A percentile compares a stretch with the other conserved stretches of the same genome.
These are phyloP conservation scores for Chirona hameri DNA, from an alignment of 2,888 invertebrate genomes.

Conservation along the genomic window DNA sequence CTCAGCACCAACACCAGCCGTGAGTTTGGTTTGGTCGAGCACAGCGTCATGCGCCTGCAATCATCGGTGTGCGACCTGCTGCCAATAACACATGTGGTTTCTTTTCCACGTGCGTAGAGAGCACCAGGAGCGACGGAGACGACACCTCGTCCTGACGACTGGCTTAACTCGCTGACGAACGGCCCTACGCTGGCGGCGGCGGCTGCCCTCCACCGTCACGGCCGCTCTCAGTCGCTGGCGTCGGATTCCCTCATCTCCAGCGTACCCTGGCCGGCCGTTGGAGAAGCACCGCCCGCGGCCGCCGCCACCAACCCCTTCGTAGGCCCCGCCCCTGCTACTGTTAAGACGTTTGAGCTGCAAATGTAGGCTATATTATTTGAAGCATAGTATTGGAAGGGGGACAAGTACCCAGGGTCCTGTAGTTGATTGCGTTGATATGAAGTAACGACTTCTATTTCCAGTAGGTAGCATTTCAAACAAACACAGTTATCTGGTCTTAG, in stretches of 20 bases:
- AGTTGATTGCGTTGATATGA: background rate
- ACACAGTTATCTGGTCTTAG: no score
- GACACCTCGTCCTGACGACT: background rate
- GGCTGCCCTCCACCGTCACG: background rate
- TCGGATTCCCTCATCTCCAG: background rate
- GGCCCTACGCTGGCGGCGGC: background rate
- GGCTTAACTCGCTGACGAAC: constrained; percentile 3
- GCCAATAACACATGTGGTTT: no score
- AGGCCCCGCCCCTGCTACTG: background rate
- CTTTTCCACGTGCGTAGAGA: no score
- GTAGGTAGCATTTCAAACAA: no score
- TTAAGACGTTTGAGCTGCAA: background rate
- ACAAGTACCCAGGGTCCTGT: background rate
- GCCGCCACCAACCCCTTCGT: background rate
- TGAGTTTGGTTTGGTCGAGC: no score
- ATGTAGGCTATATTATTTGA: background rate
- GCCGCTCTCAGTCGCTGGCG: background rate
- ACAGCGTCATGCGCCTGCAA: no score
- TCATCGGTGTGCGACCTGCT: no score
- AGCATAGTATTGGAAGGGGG: background rate
- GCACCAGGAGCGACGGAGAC: background rate
- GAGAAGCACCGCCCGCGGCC: background rate
- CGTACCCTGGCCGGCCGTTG: background rate
- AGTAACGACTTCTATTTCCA: background rate
- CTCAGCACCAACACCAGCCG: no score